Percentiles rank a stretch among this genome's conserved stretches.
Conservation (phyloP, 2,888 invertebrate genomes). For the Sphecodes monilicornis region DNA sequence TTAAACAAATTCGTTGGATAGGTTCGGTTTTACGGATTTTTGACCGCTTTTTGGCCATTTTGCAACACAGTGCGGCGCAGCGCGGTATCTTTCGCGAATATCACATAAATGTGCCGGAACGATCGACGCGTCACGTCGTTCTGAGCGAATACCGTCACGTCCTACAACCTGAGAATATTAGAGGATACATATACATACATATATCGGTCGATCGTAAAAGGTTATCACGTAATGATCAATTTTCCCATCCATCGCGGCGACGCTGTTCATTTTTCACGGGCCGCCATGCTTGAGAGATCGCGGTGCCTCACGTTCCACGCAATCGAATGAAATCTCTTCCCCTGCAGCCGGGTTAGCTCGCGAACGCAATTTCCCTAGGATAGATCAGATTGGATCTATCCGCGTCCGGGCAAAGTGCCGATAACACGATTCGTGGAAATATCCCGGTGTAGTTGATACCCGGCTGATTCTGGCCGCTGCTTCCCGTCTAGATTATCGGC, state of each 20-base stretch:
- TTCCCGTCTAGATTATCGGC: slow-evolving; percentile 33
- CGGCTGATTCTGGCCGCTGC: slow-evolving; percentile 20
- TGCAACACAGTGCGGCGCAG: not conserved
- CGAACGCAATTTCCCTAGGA: slow-evolving; percentile 64
- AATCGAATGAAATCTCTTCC: slow-evolving; percentile 28
- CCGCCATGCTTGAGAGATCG: not conserved
- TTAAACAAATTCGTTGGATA: too few relatives aligned
- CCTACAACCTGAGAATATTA: not conserved
- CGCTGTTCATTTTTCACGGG: not conserved
- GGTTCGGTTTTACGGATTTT: too few relatives aligned
- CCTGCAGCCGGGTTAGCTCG: slow-evolving; percentile 12
- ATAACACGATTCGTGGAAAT: slow-evolving; percentile 65
- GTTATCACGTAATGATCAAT: slow-evolving; percentile 21
- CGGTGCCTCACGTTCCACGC: not conserved
- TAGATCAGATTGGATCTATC: slow-evolving; percentile 70
- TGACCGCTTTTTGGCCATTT: too few relatives aligned
- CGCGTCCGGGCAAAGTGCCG: slow-evolving; percentile 47
- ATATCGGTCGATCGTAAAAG: not conserved
- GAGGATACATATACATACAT: not conserved
- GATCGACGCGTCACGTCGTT: not conserved
- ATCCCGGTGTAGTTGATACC: slow-evolving; percentile 51
- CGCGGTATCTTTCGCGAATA: not conserved
- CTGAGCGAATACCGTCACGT: not conserved
- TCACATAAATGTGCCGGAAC: not conserved
- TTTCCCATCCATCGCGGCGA: not conserved